Conservation (phyloP, 2,888 invertebrate genomes). For the Pammene fasciana region DNA sequence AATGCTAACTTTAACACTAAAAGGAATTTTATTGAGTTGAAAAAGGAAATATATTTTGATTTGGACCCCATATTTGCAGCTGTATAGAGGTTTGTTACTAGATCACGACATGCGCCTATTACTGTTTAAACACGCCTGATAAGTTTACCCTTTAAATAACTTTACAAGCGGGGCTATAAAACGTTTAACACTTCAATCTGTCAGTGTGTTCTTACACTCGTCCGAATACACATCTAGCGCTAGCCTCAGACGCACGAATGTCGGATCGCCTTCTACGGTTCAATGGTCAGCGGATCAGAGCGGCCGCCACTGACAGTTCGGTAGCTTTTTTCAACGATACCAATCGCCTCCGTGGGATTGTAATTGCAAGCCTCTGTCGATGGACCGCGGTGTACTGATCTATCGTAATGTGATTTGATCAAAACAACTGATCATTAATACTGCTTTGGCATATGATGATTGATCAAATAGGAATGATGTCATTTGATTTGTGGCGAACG, state of each 20-base stretch:
- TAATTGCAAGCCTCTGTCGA: slow-evolving; percentile 45
- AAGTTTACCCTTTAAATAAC: neutral
- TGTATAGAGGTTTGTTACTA: too few relatives aligned
- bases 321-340: slow-evolving; percentile 61
- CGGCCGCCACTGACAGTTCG: slow-evolving; percentile 55
- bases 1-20: too few relatives aligned
- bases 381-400: slow-evolving; percentile 16
- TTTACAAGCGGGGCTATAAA: slow-evolving; percentile 19
- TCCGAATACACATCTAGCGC: slow-evolving; percentile 52
- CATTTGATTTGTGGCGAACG: neutral
- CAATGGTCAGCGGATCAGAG: slow-evolving; percentile 64
- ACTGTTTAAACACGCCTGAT: neutral
- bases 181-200: slow-evolving; percentile 38
- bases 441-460: slow-evolving; percentile 66
- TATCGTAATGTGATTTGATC: slow-evolving; percentile 63
- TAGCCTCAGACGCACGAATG: slow-evolving; percentile 47
- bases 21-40: too few relatives aligned
- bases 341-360: slow-evolving; percentile 64
- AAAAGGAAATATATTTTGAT: too few relatives aligned
- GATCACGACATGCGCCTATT: too few relatives aligned
- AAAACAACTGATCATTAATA: slow-evolving; percentile 74
- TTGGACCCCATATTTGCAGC: too few relatives aligned
- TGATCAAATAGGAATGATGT: slow-evolving; percentile 40
- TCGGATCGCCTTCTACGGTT: slow-evolving; percentile 59
- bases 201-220: slow-evolving; percentile 42